Percentiles rank a stretch among this genome's conserved stretches.
These are phyloP conservation scores for Tridacna crocea DNA, from an alignment of 2,888 invertebrate species.

Conservation along the genomic window DNA sequence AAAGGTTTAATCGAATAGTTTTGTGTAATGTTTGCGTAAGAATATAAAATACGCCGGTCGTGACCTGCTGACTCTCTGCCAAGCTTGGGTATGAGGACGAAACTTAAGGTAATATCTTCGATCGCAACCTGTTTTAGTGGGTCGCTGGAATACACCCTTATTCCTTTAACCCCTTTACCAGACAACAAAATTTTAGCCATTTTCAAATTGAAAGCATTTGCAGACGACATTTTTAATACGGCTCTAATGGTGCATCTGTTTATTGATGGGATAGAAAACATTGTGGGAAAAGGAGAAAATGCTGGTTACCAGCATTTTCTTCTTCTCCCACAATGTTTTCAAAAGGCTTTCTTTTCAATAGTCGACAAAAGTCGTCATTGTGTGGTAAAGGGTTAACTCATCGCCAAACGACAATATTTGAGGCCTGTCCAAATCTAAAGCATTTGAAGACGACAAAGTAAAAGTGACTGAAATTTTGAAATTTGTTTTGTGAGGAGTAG, in stretches of 20 bases:
- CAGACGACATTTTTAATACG: too few species aligned
- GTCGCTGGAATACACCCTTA: not conserved
- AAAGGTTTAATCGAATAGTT: conserved; percentile 55
- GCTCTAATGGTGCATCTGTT: too few species aligned
- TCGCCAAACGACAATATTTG: too few species aligned
- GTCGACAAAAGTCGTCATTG: not conserved
- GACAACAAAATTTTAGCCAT: too few species aligned
- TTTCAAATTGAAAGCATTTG: too few species aligned
- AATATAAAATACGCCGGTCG: conserved; percentile 47
- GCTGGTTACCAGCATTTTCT: not conserved
- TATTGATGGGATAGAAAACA: not conserved
- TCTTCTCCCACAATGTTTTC: not conserved
- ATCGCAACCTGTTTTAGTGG: not conserved
- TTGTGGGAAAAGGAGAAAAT: not conserved
- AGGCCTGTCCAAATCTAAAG: too few species aligned
- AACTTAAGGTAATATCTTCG: not conserved
- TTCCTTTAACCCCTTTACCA: too few species aligned
- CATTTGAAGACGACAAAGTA: too few species aligned
- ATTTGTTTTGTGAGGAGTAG: not conserved
- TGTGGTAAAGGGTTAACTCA: too few species aligned
- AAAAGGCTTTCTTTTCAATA: not conserved
- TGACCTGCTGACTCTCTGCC: conserved; percentile 36
- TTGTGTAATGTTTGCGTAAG: conserved; percentile 61
- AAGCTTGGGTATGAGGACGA: not conserved
- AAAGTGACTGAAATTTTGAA: too few species aligned